phyloP scores from a whole-genome alignment of 1,140 invertebrate genomes.

The Sinonovacula constricta region DNA sequence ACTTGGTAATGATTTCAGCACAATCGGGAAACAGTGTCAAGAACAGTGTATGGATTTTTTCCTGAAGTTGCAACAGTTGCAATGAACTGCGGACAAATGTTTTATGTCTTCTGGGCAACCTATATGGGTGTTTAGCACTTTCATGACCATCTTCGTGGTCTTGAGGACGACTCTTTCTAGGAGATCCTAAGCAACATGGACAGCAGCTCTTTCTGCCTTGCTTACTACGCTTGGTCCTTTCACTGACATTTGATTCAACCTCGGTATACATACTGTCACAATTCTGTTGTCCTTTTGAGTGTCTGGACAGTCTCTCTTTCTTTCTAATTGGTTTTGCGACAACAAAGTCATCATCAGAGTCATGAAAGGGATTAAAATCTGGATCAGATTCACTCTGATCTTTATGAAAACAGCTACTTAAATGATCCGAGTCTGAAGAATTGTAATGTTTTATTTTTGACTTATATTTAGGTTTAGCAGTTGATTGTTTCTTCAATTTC shows the following conservation, averaged over 20 bases:
- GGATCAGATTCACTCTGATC: conserved; percentile 25
- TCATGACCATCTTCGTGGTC: not conserved
- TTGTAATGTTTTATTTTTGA: conserved; percentile 4
- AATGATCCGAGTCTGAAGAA: conserved; percentile 4
- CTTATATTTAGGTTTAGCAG: conserved; percentile 6
- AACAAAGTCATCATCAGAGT: conserved; percentile 47
- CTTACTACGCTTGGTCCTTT: conserved; percentile 31
- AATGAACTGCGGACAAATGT: conserved; percentile 23
- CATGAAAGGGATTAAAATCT: conserved; percentile 27
- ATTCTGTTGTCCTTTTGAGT: not conserved
- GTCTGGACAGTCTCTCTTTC: not conserved
- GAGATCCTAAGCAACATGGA: conserved; percentile 37
- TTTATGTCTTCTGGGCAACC: conserved; percentile 33
- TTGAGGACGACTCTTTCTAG: conserved; percentile 4
- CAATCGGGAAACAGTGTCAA: conserved; percentile 44
- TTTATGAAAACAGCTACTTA: not conserved
- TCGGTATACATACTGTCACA: not conserved
- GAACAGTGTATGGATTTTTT: conserved; percentile 45
- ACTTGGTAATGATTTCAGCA: conserved; percentile 31
- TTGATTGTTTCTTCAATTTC: conserved; percentile 21
- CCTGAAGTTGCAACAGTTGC: conserved; percentile 29
- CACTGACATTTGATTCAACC: not conserved
- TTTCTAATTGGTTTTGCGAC: not conserved
- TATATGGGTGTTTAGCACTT: not conserved
- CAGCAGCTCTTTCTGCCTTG: conserved; percentile 35